These are phyloP conservation scores for Pogonognathellus flavescens DNA, from an alignment of 1,140 invertebrate species.

Conservation along the genomic window DNA sequence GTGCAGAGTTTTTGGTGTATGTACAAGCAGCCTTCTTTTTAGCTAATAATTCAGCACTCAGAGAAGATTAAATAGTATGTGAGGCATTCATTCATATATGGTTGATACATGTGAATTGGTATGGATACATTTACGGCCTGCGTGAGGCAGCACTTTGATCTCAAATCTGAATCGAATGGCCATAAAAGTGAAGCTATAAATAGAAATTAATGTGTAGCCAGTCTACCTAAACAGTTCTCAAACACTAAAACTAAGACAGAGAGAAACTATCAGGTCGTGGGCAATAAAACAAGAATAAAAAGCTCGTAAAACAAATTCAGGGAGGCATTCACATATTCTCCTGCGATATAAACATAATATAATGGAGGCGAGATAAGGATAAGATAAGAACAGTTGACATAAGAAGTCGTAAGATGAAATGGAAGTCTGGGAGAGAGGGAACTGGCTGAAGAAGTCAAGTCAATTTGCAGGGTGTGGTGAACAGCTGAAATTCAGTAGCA, in stretches of 20 bases:
- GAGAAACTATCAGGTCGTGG: slow-evolving; percentile 32
- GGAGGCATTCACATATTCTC: slow-evolving; percentile 42
- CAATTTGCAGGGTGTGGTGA: background rate
- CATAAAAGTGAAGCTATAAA: slow-evolving; percentile 33
- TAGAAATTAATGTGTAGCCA: slow-evolving; percentile 14
- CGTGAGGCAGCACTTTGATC: slow-evolving; percentile 2
- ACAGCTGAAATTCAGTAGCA: slow-evolving; percentile 9
- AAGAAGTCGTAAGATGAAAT: slow-evolving; percentile 31
- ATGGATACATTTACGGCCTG: slow-evolving; percentile 20
- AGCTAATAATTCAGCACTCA: too few species aligned
- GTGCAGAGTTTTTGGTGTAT: too few species aligned
- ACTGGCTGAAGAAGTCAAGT: background rate
- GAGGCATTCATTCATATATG: background rate
- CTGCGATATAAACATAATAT: slow-evolving; percentile 49
- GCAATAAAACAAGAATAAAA: slow-evolving; percentile 49
- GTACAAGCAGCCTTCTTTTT: too few species aligned
- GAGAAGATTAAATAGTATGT: background rate
- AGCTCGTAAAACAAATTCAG: slow-evolving; percentile 48
- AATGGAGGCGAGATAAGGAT: slow-evolving; percentile 26
- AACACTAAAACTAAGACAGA: slow-evolving; percentile 36
- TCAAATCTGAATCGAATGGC: slow-evolving; percentile 26
- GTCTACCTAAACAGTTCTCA: background rate
- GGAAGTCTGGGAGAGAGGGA: background rate
- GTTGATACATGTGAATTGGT: background rate
- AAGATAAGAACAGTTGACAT: slow-evolving; percentile 14